These are phyloP conservation scores for Drosophila nr. perissopoda DNA, from an alignment of 2,888 invertebrate species.

Conservation along the genomic window DNA sequence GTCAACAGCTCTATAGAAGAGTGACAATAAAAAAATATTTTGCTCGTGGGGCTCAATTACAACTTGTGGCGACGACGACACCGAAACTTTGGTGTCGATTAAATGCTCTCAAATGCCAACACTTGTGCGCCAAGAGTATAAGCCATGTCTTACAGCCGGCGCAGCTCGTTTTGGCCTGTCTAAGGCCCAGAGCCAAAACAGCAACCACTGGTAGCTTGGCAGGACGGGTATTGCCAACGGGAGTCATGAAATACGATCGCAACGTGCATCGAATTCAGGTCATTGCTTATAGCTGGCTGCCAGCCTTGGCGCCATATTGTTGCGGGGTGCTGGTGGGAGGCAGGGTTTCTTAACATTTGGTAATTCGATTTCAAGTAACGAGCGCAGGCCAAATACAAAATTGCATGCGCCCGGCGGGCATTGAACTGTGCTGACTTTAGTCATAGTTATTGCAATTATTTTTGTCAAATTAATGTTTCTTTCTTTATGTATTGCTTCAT, in stretches of 20 bases:
- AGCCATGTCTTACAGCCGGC: constrained; percentile 17
- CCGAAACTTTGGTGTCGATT: constrained; percentile 58
- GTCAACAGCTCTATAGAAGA: constrained; percentile 56
- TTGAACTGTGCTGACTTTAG: constrained; percentile 56
- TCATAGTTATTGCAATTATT: constrained; percentile 26
- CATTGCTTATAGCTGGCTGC: constrained; percentile 47
- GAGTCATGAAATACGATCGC: constrained; percentile 61
- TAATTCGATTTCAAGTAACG: constrained; percentile 66
- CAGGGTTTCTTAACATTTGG: constrained; percentile 58
- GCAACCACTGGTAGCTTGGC: constrained; percentile 2
- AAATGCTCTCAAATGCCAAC: constrained; percentile 69
- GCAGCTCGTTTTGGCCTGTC: constrained; percentile 14
- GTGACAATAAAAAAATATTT: constrained; percentile 58
- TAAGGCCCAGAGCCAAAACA: neutral
- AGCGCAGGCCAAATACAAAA: constrained; percentile 36
- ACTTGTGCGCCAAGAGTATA: constrained; percentile 24
- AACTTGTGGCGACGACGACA: constrained; percentile 23
- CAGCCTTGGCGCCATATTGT: constrained; percentile 43
- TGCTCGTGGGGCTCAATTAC: constrained; percentile 61
- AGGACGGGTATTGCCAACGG: constrained; percentile 31
- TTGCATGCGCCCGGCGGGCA: constrained; percentile 57
- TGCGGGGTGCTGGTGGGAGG: constrained; percentile 10
- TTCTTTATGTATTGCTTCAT: constrained; percentile 37
- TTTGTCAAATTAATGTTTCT: constrained; percentile 49
- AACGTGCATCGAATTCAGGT: constrained; percentile 79